Conservation (phyloP, 2,888 invertebrate genomes). For the Drosophila birchii region DNA sequence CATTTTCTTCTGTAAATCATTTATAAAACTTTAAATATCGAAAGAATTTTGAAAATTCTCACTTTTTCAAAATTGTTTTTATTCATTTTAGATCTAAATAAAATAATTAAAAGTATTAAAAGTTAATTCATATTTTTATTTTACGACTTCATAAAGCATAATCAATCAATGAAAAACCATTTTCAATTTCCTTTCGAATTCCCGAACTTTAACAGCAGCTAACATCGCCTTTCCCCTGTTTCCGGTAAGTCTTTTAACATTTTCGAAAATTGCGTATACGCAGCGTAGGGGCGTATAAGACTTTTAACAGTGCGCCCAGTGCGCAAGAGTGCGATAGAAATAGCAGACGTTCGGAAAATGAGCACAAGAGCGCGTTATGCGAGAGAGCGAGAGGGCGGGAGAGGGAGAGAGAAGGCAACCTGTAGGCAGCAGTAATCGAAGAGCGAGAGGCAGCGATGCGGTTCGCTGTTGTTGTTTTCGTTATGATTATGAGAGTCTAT, state of each 20-base stretch:
- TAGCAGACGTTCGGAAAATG: conserved; percentile 57
- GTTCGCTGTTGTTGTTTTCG: conserved; percentile 61
- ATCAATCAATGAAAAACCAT: not conserved
- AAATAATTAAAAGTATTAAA: not conserved
- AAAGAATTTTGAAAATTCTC: not conserved
- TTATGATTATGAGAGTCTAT: conserved; percentile 83
- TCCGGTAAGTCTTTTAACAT: conserved; percentile 20
- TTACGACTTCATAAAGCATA: too few relatives aligned
- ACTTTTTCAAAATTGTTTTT: not conserved
- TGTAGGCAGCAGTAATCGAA: conserved; percentile 66
- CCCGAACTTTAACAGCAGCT: conserved; percentile 8
- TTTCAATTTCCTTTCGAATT: not conserved
- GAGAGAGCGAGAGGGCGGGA: conserved; percentile 37
- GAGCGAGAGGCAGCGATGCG: conserved; percentile 43
- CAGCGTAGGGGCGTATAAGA: conserved; percentile 60
- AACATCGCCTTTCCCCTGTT: conserved; percentile 9
- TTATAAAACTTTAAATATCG: not conserved
- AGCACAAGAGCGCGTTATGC: conserved; percentile 41
- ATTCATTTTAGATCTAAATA: not conserved
- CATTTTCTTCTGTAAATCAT: not conserved
- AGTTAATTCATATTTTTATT: not conserved
- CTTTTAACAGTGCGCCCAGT: conserved; percentile 39
- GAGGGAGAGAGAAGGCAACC: conserved; percentile 61
- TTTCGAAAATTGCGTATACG: conserved; percentile 45
- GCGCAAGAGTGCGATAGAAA: conserved; percentile 58